Conservation (phyloP, 1,140 invertebrate genomes). For the Pteromalus puparum region DNA sequence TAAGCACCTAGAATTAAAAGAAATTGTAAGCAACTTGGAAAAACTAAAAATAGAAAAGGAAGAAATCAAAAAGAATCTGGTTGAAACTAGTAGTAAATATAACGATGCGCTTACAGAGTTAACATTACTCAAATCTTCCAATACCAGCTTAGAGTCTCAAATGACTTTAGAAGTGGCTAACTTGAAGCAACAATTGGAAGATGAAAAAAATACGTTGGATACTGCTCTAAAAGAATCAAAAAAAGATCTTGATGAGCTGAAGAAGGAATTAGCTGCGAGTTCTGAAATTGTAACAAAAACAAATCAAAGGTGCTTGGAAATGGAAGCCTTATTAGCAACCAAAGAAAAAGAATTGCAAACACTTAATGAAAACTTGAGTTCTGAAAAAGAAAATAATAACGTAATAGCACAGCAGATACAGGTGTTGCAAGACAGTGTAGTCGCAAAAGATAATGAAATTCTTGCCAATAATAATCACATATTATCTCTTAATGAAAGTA, state of each 20-base stretch:
- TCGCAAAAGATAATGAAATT: slow-evolving; percentile 57
- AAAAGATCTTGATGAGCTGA: slow-evolving; percentile 58
- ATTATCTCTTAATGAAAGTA: slow-evolving; percentile 58
- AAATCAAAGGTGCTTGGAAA: slow-evolving; percentile 52
- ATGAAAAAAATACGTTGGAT: slow-evolving; percentile 54
- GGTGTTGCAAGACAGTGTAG: slow-evolving; percentile 58
- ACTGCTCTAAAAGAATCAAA: slow-evolving; percentile 55
- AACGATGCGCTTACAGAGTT: slow-evolving; percentile 64
- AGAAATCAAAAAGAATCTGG: slow-evolving; percentile 61
- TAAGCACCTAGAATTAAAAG: slow-evolving; percentile 55
- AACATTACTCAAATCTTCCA: slow-evolving; percentile 49
- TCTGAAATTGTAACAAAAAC: slow-evolving; percentile 49
- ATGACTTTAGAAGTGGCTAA: slow-evolving; percentile 49
- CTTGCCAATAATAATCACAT: slow-evolving; percentile 56
- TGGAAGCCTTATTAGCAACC: slow-evolving; percentile 17
- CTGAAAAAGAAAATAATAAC: slow-evolving; percentile 52
- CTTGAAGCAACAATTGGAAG: slow-evolving; percentile 51
- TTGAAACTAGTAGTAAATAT: slow-evolving; percentile 68
- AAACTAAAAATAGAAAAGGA: slow-evolving; percentile 65
- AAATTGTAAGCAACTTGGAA: slow-evolving; percentile 57
- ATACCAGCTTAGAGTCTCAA: slow-evolving; percentile 50
- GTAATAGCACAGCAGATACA: slow-evolving; percentile 45
- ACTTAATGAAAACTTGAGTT: slow-evolving; percentile 46
- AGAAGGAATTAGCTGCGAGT: slow-evolving; percentile 53
- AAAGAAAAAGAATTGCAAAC: slow-evolving; percentile 50